Evolutionary conservation across 2,113 vertebrate genomes (phyloP), one percentile per base, ranked within the genome.

Genomic region (Phylloscopus whistleri): DNA sequence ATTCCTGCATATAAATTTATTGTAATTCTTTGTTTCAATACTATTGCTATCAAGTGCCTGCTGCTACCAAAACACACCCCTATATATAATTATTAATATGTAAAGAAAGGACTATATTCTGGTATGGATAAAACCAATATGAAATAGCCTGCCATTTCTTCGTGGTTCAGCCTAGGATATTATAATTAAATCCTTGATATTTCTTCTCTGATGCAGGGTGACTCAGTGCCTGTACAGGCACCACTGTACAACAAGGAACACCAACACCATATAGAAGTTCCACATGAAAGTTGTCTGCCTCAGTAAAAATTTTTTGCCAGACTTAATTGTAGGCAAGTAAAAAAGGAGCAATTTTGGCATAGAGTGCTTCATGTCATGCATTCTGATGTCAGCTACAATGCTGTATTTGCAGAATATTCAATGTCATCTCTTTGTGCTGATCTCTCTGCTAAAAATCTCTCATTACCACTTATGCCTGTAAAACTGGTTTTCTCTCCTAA

Each of bases 381-480:
- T 89, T 96, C 79, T 83, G 77, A 94, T 94, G 83, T 89, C 93
- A 97, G 31, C 88, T 48, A 56, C 48, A 18, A 18, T 23, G 37
- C 46, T 87, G 55, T 56, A 87, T 91, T 97, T 64, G 16, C 82
- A 94, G 72, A 91, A 95, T 85, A 95, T 94, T 90, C 73, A 39
- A 75, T 82, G 69, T 66, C 85, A 6, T 53, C 43, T 79, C 82
- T 91, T 39, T 93, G 90, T 94, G 62, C 33, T 35, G 26, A 55
- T 56, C n/a, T 64, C 67, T 37, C 43, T 48, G 72, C 72, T 93
- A 72, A 66, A 93, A 90, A 89, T 74, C 76, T 93, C 83, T 89
- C 53, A 23, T 93, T 93, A 95, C 70, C 94, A 84, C 56, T 95
- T 72, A 72, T 9, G 23, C 35, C 77, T 60, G 64, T 87, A 95